Base-by-base conservation (phyloP, 30 jellyfish, hydroid and myxozoan species). In the Mastigias papua region DNA sequence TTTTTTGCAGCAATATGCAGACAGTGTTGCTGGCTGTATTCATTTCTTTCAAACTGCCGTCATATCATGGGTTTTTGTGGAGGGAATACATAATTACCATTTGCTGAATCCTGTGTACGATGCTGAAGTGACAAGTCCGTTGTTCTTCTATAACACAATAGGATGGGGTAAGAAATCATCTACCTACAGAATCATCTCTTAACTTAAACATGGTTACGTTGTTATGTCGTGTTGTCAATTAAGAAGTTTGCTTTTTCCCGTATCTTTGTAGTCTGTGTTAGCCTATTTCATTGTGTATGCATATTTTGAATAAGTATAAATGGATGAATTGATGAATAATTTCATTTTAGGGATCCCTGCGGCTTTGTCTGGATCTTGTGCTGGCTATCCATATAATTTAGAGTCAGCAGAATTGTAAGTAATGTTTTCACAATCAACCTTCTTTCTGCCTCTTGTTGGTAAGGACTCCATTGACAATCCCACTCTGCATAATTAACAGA, bases 101-200 rank as follows among this genome's bases (percentile, higher is more conserved):
- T 37, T 70, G 37, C 42, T 88, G 29, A 62, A 34, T 27, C 88
- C 92, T 23, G 83, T 88, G 30, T 88, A 66, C 32, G 90, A 88
- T 35, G 69, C 92, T 0, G 89, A 88, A 20, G 90, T 69, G 17
- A 79, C 88, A 21, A 77, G 88, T 58, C 84, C 92, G 1, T 15
- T 68, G 25, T 88, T 88, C 84, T 77, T 88, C 82, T 88, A 88
- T 76, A 54, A 69, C 77, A 88, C 92, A 2, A 79, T 88, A 51
- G 97, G 89, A 29, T 78, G 91, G 92, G 97, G 97, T 88, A 71
- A 50, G 81, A 27, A n/a, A n/a, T n/a, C n/a, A n/a, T n/a, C n/a
- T n/a, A n/a, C n/a, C n/a, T n/a, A n/a, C n/a, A n/a, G n/a, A n/a
- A n/a, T n/a, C n/a, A n/a, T n/a, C n/a, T n/a, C n/a, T n/a, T n/a